phyloP scores from a whole-genome alignment of 2,888 invertebrate genomes.

The Dascillus cervinus region DNA sequence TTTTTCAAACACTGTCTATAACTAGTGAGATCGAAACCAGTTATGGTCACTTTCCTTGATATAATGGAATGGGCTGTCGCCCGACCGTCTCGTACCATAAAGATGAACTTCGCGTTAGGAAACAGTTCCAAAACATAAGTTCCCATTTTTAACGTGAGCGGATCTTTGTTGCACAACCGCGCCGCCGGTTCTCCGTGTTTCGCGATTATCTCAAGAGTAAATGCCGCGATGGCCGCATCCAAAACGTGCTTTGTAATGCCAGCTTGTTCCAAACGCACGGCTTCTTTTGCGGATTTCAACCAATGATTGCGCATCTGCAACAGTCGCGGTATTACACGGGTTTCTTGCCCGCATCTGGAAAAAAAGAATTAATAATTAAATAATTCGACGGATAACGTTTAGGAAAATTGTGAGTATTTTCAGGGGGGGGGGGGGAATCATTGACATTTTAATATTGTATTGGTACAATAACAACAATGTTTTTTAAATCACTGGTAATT shows the following conservation, averaged over 20 bases:
- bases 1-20: conserved; percentile 92
- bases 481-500: no score
- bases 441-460: no score
- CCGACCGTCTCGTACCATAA: conserved; percentile 97
- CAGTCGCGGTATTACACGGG: conserved; percentile 91
- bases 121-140: conserved; percentile 90
- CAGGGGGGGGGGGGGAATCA: conserved; percentile 4
- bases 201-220: conserved; percentile 93
- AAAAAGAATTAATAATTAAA: conserved; percentile 4
- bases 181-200: conserved; percentile 93
- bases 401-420: conserved; percentile 5
- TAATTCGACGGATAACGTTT: conserved; percentile 1
- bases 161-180: conserved; percentile 97
- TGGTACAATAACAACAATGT: no score
- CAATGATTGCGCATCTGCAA: conserved; percentile 93
- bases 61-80: conserved; percentile 99
- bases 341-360: conserved; percentile 88
- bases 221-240: conserved; percentile 93
- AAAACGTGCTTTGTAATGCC: conserved; percentile 86
- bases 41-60: conserved; percentile 61
- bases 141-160: conserved; percentile 94
- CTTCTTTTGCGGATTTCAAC: conserved; percentile 90
- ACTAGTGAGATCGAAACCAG: conserved; percentile 87
- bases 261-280: conserved; percentile 83
- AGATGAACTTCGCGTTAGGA: conserved; percentile 95